phyloP scores from a whole-genome alignment of 2,888 invertebrate genomes.

The Lasioglossum vierecki region DNA sequence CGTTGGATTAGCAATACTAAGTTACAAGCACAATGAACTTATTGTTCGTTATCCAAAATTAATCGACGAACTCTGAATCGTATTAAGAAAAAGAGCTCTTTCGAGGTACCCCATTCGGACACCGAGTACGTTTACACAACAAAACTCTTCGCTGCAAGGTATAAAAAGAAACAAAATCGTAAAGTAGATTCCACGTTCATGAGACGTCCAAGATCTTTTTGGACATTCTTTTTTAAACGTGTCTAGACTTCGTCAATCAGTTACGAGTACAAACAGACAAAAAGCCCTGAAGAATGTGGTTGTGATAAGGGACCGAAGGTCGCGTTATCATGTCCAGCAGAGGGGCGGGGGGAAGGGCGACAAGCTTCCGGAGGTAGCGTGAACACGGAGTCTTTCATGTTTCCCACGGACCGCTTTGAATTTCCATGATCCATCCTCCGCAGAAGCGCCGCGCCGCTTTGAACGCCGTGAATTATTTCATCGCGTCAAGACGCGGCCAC shows the following conservation, averaged over 20 bases:
- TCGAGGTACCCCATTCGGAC: too few species aligned
- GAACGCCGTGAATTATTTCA: not conserved
- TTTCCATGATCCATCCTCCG: not conserved
- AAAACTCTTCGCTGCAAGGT: too few species aligned
- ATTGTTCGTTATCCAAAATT: too few species aligned
- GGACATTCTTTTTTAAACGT: not conserved
- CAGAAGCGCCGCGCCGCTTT: not conserved
- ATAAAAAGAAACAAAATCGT: too few species aligned
- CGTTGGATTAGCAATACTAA: too few species aligned
- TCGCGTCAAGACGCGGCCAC: not conserved
- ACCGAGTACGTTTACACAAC: too few species aligned
- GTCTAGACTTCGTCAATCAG: not conserved
- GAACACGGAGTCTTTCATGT: not conserved
- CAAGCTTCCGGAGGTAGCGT: not conserved
- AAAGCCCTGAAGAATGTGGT: not conserved
- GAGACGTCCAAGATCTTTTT: too few species aligned
- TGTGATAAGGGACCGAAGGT: not conserved
- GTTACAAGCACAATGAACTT: too few species aligned
- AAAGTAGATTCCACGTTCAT: too few species aligned
- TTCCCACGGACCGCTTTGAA: not conserved
- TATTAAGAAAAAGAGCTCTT: too few species aligned
- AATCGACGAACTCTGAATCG: too few species aligned
- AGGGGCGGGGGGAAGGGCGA: not conserved
- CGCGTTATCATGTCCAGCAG: not conserved
- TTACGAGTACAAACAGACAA: not conserved